Percentiles rank a stretch among this genome's conserved stretches.
Conservation (phyloP, 2,113 vertebrate genomes). For the Cyrtonyx montezumae region DNA sequence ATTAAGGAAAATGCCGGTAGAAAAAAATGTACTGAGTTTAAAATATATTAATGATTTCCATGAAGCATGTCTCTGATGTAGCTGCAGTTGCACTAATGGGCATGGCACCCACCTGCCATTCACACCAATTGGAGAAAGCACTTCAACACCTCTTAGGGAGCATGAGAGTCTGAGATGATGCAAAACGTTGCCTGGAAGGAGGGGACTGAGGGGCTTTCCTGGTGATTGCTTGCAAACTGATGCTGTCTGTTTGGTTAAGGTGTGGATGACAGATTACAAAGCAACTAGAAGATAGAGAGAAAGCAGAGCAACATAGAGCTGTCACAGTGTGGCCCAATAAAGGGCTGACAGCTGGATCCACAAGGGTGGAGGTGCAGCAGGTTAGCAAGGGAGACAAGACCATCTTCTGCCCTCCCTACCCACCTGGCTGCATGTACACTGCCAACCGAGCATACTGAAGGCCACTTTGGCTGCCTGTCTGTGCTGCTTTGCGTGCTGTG, state of each 20-base stretch:
- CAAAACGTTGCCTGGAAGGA: neutral
- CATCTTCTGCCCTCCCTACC: neutral
- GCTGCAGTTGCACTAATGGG: neutral
- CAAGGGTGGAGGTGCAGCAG: neutral
- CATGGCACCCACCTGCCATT: accelerated
- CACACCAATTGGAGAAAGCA: neutral
- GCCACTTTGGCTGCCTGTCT: neutral
- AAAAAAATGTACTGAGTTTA: neutral
- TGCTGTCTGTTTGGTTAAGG: neutral
- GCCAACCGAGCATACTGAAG: neutral
- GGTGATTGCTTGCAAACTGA: neutral
- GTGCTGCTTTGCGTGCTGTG: accelerated
- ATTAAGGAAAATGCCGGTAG: neutral
- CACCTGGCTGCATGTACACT: neutral
- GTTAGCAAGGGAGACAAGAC: neutral
- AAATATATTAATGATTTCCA: neutral
- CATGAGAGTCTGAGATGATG: neutral
- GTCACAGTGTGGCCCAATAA: accelerated
- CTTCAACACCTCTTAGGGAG: neutral
- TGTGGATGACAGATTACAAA: neutral
- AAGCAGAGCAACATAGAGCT: neutral
- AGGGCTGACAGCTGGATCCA: accelerated
- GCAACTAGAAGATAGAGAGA: neutral
- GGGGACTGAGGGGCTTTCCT: neutral
- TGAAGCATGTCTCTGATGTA: neutral